Conservation (phyloP, 2,888 invertebrate genomes). For the Hemithea aestivaria region DNA sequence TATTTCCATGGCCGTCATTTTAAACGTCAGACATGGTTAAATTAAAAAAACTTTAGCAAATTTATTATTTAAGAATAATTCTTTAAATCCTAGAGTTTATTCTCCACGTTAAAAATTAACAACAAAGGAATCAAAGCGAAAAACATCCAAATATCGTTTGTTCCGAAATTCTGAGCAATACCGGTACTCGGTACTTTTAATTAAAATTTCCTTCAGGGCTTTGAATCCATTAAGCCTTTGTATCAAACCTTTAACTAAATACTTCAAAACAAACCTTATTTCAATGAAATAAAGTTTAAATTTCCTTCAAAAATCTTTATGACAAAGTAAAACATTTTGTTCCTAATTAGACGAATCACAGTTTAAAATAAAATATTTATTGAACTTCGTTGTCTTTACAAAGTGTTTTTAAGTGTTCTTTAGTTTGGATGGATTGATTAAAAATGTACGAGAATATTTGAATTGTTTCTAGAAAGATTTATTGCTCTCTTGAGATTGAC, state of each 20-base stretch:
- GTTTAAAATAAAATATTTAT: background rate
- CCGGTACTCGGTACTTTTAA: conserved; percentile 28
- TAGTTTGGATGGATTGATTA: no score
- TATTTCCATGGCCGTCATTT: no score
- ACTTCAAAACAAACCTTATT: conserved; percentile 2
- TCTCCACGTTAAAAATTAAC: no score
- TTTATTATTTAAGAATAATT: no score
- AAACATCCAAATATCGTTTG: background rate
- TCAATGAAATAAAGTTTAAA: background rate
- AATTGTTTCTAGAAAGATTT: no score
- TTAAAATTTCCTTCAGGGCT: conserved; percentile 33
- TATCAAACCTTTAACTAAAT: conserved; percentile 20
- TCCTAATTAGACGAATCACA: conserved; percentile 7
- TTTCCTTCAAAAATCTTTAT: background rate
- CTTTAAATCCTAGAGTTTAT: no score
- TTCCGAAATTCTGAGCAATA: conserved; percentile 8
- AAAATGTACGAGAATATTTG: no score
- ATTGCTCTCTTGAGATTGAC: no score
- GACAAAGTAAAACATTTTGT: conserved; percentile 4
- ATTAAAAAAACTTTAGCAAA: no score
- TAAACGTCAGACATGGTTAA: no score
- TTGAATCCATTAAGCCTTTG: conserved; percentile 34
- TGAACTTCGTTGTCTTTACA: background rate
- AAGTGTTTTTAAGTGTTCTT: background rate
- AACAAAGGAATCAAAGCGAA: no score